phyloP scores from a whole-genome alignment of 2,888 invertebrate species.

The Spisula solida region DNA sequence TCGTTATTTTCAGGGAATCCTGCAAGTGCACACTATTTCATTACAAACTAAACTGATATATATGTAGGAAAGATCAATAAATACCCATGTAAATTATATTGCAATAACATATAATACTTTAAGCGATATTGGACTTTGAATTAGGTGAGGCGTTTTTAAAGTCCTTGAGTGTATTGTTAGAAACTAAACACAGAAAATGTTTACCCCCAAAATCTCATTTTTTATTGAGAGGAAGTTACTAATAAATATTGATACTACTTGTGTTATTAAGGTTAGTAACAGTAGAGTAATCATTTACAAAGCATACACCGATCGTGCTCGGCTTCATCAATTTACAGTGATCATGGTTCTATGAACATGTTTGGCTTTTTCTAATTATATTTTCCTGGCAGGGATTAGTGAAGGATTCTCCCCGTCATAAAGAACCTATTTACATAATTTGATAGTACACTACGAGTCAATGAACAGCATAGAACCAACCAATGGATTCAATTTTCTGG shows the following conservation, averaged over 20 bases:
- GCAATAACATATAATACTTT: too few relatives aligned
- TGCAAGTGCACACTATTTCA: too few relatives aligned
- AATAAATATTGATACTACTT: not conserved
- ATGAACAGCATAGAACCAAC: constrained; percentile 49
- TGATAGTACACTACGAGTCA: constrained; percentile 54
- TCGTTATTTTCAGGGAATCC: too few relatives aligned
- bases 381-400: constrained; percentile 40
- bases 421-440: constrained; percentile 66
- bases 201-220: not conserved
- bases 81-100: too few relatives aligned
- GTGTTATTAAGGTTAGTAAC: not conserved
- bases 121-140: too few relatives aligned
- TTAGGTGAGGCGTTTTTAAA: too few relatives aligned
- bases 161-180: too few relatives aligned
- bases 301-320: not conserved
- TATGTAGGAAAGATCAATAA: too few relatives aligned
- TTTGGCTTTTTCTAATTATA: constrained; percentile 42
- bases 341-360: constrained; percentile 31
- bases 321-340: constrained; percentile 44
- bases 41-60: too few relatives aligned
- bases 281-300: not conserved
- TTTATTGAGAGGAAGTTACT: constrained; percentile 1
- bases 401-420: constrained; percentile 35
- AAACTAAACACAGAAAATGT: too few relatives aligned
- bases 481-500: constrained; percentile 67